Percentiles rank a stretch among this genome's conserved stretches.
phyloP scores from a whole-genome alignment of 2,888 invertebrate species.

The Dioctria linearis region DNA sequence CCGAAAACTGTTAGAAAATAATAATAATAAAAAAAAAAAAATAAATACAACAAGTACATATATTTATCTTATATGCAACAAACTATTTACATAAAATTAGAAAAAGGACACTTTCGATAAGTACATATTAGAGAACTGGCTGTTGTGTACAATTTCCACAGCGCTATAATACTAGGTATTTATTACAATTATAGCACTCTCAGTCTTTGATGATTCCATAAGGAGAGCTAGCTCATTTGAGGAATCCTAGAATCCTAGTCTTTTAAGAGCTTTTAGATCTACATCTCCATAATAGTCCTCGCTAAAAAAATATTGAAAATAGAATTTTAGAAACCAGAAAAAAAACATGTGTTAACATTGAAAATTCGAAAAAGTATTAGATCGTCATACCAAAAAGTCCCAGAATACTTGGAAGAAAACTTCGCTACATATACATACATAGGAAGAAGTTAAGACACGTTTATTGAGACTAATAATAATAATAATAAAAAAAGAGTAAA shows the following conservation, averaged over 20 bases:
- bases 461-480: not conserved
- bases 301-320: conserved; percentile 71
- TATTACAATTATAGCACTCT: conserved; percentile 12
- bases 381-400: conserved; percentile 22
- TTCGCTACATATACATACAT: not conserved
- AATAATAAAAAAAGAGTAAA: too few relatives aligned
- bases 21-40: too few relatives aligned
- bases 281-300: conserved; percentile 95
- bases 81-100: conserved; percentile 33
- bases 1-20: too few relatives aligned
- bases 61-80: not conserved
- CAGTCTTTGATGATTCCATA: conserved; percentile 17
- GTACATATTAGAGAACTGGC: not conserved
- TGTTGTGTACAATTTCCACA: not conserved
- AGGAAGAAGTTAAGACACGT: not conserved
- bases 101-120: not conserved
- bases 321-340: not conserved
- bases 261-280: conserved; percentile 89
- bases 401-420: conserved; percentile 24
- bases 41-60: not conserved
- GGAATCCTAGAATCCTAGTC: conserved; percentile 74
- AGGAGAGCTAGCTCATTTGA: too few relatives aligned
- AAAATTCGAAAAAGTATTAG: conserved; percentile 26
- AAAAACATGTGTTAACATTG: not conserved
- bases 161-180: not conserved